Percentiles rank a stretch among this genome's conserved stretches.
Conservation (phyloP, 1,140 invertebrate species). For the Triops longicaudatus region DNA sequence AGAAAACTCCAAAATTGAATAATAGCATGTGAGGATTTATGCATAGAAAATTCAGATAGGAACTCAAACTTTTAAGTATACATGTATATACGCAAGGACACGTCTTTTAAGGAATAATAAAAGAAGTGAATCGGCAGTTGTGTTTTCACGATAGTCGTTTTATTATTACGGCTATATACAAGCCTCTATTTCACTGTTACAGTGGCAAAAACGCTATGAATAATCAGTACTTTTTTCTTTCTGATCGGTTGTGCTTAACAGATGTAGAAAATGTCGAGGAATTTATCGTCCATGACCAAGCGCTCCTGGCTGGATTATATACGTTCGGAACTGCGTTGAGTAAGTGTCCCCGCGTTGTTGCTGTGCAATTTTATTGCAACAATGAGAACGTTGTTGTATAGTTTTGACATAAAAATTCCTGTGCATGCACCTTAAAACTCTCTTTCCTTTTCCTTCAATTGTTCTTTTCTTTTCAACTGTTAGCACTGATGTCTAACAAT, state of each 20-base stretch:
- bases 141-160: neutral
- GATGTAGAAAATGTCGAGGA: neutral
- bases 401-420: no score
- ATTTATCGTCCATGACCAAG: constrained; percentile 12
- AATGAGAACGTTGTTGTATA: neutral
- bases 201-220: neutral
- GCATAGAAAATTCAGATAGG: no score
- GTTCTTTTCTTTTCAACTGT: neutral
- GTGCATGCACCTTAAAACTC: no score
- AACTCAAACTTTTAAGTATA: no score
- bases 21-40: no score
- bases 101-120: no score
- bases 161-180: neutral
- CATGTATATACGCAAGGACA: no score
- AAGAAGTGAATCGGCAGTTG: no score
- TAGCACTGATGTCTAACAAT: neutral
- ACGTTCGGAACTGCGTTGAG: neutral
- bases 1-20: no score
- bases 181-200: neutral
- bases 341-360: neutral
- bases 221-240: neutral
- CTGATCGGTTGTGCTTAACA: neutral
- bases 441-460: no score
- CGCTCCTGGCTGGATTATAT: neutral
- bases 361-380: neutral